A percentile compares a stretch with the other conserved stretches of the same genome.
Evolutionary conservation across 2,113 vertebrate species (phyloP).

Genomic region (Oceanites oceanicus): DNA sequence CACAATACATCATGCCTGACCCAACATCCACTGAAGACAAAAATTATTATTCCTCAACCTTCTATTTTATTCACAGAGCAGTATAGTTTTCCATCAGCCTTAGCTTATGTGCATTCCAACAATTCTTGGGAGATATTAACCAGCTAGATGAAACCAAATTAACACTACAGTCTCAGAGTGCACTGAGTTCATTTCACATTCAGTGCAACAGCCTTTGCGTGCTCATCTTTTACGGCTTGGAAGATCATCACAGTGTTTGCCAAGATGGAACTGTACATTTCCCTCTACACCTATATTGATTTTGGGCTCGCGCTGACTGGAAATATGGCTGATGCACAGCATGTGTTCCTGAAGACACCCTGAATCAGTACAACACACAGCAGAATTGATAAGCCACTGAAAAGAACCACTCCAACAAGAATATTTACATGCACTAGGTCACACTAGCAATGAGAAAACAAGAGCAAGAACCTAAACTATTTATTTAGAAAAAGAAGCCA

Average conservation of each 20-base stretch:
- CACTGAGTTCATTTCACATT: neutral
- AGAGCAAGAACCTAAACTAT: neutral
- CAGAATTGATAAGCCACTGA: neutral
- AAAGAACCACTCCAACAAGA: neutral
- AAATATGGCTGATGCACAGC: neutral
- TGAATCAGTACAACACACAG: neutral
- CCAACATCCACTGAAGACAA: accelerated
- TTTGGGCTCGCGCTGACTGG: neutral
- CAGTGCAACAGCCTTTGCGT: accelerated
- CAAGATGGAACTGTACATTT: neutral
- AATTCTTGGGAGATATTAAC: neutral
- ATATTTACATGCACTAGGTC: neutral
- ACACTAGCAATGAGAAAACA: neutral
- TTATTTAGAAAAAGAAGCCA: neutral
- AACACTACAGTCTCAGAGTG: neutral
- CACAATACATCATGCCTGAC: neutral
- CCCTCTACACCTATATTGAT: neutral
- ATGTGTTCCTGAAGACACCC: neutral
- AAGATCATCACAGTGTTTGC: neutral
- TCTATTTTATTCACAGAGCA: neutral
- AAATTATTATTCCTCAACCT: neutral
- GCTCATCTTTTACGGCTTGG: neutral
- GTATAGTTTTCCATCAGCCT: neutral
- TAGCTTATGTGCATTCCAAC: neutral
- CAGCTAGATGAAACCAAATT: neutral